Evolutionary conservation across 2,888 invertebrate genomes (phyloP).

Genomic region (Caenorhabditis japonica): DNA sequence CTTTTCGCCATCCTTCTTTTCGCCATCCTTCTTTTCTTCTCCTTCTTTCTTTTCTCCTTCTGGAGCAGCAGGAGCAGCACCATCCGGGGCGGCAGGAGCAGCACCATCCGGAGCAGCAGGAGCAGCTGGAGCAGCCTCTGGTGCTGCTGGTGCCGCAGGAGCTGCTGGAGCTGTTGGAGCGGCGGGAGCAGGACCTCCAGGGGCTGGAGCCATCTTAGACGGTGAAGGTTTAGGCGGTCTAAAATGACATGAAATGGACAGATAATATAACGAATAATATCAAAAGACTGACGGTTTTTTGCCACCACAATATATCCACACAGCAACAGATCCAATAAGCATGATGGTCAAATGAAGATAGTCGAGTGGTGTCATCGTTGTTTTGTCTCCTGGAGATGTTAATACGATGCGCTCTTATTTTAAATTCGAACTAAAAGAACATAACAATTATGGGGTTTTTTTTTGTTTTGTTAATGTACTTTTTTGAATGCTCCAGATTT

Average conservation of each 20-base stretch:
- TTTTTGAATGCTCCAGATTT: no score
- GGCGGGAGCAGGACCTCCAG: no score
- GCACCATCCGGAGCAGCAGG: background rate
- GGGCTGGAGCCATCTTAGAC: no score
- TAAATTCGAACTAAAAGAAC: no score
- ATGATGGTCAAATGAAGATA: conserved; percentile 21
- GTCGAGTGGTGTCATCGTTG: conserved; percentile 35
- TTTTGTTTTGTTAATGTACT: no score
- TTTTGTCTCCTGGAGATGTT: no score
- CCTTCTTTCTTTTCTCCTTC: conserved; percentile 30
- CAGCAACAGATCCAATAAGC: conserved; percentile 18
- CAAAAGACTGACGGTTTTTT: conserved; percentile 41
- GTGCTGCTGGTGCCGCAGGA: no score
- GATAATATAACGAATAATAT: no score
- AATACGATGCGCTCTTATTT: no score
- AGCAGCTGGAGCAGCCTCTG: conserved; percentile 6
- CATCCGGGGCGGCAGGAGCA: conserved; percentile 11
- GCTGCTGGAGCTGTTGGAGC: conserved; percentile 15
- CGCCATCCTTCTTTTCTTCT: conserved; percentile 20
- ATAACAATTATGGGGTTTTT: no score
- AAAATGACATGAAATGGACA: no score
- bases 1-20: conserved; percentile 26
- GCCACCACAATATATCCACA: conserved; percentile 25
- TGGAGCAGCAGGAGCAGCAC: conserved; percentile 9
- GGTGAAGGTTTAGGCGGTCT: conserved; percentile 27